Evolutionary conservation across 2,113 vertebrate genomes (phyloP), one percentile per base, ranked within the genome.

Genomic region (Meleagris gallopavo): DNA sequence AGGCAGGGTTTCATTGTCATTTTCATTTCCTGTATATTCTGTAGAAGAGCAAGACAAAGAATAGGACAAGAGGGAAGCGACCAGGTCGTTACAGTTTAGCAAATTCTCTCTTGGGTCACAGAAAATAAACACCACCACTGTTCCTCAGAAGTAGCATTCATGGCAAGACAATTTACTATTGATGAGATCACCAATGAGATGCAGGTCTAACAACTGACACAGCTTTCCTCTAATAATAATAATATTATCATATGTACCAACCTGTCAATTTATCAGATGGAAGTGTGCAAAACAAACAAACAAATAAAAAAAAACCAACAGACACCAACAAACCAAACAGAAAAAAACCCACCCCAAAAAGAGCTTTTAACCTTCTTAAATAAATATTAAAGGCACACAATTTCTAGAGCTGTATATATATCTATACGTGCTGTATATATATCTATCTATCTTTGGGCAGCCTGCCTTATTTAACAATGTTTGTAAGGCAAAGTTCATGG

Each of bases 11-110:
- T 99, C 98, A 98, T 98, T 99, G 97, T 99, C 99, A 99, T 98
- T 99, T 96, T 99, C 99, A 98, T 98, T 98, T 99, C 98, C 99
- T 98, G 99, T 97, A 98, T 98, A 97, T 91, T 99, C 99, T 99
- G 99, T 88, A 97, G 98, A 97, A 95, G 98, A 97, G 98, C 96
- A 97, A 99, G 98, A 98, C 96, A 99, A 81, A 98, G 90, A 95
- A 93, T 2, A 93, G 98, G 97, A 98, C 98, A 97, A 98, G 2
- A 95, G 96, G 98, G 96, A 98, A 98, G 97, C 97, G 86, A 97
- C 93, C 82, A 41, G 78, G 41, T 43, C 71, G 88, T 97, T 96
- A 97, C 65, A 93, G 85, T 84, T 19, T 61, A 86, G 57, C 72
- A 86, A 89, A 88, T 71, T 69, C 15, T 81, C 41, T 88, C 61